phyloP scores from a whole-genome alignment of 53 echinoderm and acorn worm species.

The Stichopus horrens region DNA sequence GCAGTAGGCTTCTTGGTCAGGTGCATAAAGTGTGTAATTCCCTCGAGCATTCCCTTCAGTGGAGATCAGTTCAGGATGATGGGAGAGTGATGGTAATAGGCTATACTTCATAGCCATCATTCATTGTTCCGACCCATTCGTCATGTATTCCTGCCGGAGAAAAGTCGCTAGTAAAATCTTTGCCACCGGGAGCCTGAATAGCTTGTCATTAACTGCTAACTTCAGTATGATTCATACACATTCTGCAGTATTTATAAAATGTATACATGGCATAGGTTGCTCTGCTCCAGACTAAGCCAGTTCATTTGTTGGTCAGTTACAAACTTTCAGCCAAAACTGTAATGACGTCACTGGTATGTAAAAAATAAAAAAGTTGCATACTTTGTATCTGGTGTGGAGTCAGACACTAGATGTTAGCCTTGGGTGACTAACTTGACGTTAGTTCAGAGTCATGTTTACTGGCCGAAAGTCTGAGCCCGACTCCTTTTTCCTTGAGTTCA shows the following conservation, averaged over 20 bases:
- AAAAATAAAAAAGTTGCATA: too few species aligned
- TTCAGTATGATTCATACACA: background rate
- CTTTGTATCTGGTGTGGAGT: too few species aligned
- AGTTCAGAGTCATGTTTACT: too few species aligned
- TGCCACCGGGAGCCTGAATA: background rate
- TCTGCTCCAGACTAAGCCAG: too few species aligned
- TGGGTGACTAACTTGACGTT: too few species aligned
- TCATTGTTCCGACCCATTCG: background rate
- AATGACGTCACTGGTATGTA: too few species aligned
- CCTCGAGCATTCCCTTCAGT: background rate
- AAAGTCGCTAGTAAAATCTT: background rate
- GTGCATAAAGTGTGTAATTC: background rate
- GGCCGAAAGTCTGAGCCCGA: too few species aligned
- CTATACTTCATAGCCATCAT: constrained; percentile 2
- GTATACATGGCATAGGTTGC: too few species aligned
- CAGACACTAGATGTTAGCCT: too few species aligned
- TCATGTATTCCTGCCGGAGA: background rate
- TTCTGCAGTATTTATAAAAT: background rate
- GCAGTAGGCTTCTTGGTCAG: background rate
- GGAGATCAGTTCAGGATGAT: constrained; percentile 1
- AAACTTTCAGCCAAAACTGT: too few species aligned
- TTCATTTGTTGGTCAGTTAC: too few species aligned
- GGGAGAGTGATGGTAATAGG: constrained; percentile 4
- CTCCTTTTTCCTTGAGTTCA: too few species aligned
- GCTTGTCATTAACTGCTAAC: background rate